Base-by-base conservation (phyloP, 2,113 vertebrate genomes). In the Hemichromis elongatus region DNA sequence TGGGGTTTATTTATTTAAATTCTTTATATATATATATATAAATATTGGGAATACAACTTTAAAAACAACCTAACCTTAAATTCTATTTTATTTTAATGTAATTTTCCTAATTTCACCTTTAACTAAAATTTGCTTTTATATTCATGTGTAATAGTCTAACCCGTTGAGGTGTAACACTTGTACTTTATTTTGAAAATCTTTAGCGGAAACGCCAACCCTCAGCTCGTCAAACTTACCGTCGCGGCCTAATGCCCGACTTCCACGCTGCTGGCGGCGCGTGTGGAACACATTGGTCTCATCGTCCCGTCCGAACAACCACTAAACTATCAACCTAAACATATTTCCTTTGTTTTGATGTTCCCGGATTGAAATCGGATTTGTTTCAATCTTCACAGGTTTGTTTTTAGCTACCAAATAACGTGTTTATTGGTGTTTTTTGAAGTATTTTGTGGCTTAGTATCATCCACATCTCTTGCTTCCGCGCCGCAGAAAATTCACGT, bases 241-340 rank as follows among this genome's bases (percentile, higher is more conserved):
- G 1, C n/a, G 6, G 14, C 33, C 83, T 7, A 10, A 3, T 2
- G 77, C 63, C 19, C 47, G 73, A 86, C 88, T 92, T 91, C 88
- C 92, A 92, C 93, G 63, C 91, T 86, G 80, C 86, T 82, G 83
- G 77, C 24, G n/a, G 92, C 86, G 89, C 21, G 86, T 80, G 92
- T 92, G 93, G 89, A 87, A 80, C 88, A 35, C 19, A 21, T 42
- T 33, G 1, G 5, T 0, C 0, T 0, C 0, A 3, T 6, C 11
- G 1, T 75, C 50, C 42, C 35, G 84, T 24, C 73, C 28, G 21
- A 73, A 5, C 1, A 11, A 40, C 45, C 59, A 4, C 14, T 3
- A 75, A 84, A 86, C 2, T 3, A 2, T n/a, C 19, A 0, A 21
- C 42, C 11, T 18, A 7, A 28, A 30, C 9, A 5, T 7, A 9